phyloP scores from a whole-genome alignment of 1,140 invertebrate genomes.

The Drusus annulatus region DNA sequence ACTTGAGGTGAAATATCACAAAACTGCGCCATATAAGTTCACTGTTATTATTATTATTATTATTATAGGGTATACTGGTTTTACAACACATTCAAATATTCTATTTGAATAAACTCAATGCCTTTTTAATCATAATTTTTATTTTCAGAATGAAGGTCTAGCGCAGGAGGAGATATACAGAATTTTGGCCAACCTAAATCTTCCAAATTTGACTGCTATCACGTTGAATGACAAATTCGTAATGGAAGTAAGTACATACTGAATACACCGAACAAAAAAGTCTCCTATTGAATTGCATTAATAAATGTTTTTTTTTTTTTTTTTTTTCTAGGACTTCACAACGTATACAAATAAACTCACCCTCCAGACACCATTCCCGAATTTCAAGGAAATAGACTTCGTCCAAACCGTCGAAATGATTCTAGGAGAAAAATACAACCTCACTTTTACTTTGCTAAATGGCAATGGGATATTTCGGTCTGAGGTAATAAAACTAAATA shows the following conservation, averaged over 20 bases:
- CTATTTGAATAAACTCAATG: too few species aligned
- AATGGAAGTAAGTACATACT: constrained; percentile 64
- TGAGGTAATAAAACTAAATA: constrained; percentile 65
- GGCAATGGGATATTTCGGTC: constrained; percentile 71
- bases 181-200: constrained; percentile 65
- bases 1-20: too few species aligned
- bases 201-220: constrained; percentile 65
- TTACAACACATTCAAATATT: too few species aligned
- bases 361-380: constrained; percentile 75
- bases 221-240: constrained; percentile 66
- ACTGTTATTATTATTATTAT: too few species aligned
- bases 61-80: too few species aligned
- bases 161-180: constrained; percentile 67
- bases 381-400: constrained; percentile 74
- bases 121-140: too few species aligned
- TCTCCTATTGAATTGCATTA: neutral
- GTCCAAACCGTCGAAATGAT: constrained; percentile 74
- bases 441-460: constrained; percentile 71
- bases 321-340: constrained; percentile 71
- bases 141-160: constrained; percentile 64
- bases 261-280: neutral
- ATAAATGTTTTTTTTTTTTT: neutral
- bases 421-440: constrained; percentile 72
- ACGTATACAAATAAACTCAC: constrained; percentile 78
- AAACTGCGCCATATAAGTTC: too few species aligned